phyloP scores from a whole-genome alignment of 2,113 vertebrate species.

The Semicossyphus pulcher region DNA sequence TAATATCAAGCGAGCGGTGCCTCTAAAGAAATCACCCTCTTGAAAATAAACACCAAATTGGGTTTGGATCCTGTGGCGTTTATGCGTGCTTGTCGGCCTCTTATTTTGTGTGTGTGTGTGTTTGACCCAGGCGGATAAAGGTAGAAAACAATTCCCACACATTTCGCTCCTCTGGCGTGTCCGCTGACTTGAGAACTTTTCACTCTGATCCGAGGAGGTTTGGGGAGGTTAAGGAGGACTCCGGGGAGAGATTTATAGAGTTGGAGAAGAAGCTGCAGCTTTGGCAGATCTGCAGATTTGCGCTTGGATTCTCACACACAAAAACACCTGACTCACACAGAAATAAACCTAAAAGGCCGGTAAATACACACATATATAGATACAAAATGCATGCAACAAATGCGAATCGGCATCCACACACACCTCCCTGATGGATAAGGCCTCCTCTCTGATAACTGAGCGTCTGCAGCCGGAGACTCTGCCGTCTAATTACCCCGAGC shows the following conservation, averaged over 20 bases:
- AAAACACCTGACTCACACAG: background rate
- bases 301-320: background rate
- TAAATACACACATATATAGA: background rate
- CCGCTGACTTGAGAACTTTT: slow-evolving; percentile 43
- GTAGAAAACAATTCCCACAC: slow-evolving; percentile 51
- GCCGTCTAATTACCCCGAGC: slow-evolving; percentile 76
- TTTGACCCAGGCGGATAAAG: slow-evolving; percentile 24
- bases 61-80: slow-evolving; percentile 87
- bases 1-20: slow-evolving; percentile 93
- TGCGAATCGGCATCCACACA: too few relatives aligned
- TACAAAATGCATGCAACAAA: background rate
- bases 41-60: slow-evolving; percentile 95
- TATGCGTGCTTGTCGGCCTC: slow-evolving; percentile 49
- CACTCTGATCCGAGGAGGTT: slow-evolving; percentile 42
- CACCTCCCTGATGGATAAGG: slow-evolving; percentile 55
- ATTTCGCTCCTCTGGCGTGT: slow-evolving; percentile 2
- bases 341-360: slow-evolving; percentile 13
- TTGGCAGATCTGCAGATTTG: slow-evolving; percentile 19
- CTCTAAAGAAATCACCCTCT: slow-evolving; percentile 93
- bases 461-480: slow-evolving; percentile 53
- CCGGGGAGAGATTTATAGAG: slow-evolving; percentile 41
- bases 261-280: slow-evolving; percentile 13
- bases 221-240: slow-evolving; percentile 51
- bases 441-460: slow-evolving; percentile 60
- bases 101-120: background rate